Percentiles rank a stretch among this genome's conserved stretches.
Conservation (phyloP, 2,113 vertebrate genomes). For the Lepidothrix coronata region DNA sequence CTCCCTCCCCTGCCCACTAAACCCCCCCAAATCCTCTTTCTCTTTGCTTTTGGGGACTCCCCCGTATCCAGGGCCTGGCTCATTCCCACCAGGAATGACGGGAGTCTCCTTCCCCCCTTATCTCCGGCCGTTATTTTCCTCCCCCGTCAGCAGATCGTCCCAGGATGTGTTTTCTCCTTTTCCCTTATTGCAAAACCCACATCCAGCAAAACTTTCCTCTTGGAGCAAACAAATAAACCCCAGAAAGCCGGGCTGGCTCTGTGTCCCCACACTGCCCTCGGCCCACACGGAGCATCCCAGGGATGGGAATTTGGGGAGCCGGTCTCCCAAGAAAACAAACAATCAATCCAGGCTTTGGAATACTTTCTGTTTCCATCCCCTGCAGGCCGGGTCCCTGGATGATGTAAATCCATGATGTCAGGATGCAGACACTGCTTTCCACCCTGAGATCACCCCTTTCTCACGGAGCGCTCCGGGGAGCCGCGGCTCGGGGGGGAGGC, state of each 20-base stretch:
- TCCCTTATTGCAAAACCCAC: background rate
- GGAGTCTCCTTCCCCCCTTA: background rate
- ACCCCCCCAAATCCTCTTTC: background rate
- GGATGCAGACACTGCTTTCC: background rate
- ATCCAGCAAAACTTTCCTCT: background rate
- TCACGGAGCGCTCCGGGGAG: background rate
- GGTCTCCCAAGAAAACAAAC: background rate
- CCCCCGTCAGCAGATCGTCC: background rate
- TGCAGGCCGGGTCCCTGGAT: background rate
- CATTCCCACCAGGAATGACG: fast-evolving
- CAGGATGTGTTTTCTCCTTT: background rate
- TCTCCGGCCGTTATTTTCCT: fast-evolving
- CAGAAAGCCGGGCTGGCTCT: fast-evolving
- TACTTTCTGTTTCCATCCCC: background rate
- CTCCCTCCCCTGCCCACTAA: background rate
- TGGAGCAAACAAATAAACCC: background rate
- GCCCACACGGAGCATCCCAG: background rate
- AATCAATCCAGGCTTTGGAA: background rate
- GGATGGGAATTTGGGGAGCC: background rate
- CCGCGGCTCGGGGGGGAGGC: fast-evolving
- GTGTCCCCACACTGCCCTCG: background rate
- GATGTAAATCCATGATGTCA: conserved; percentile 10
- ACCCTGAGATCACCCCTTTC: background rate
- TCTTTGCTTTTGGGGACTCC: background rate
- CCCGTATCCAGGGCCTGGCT: background rate